Percentiles rank a stretch among this genome's conserved stretches.
phyloP scores from a whole-genome alignment of 2,113 vertebrate species.

The Mola mola region DNA sequence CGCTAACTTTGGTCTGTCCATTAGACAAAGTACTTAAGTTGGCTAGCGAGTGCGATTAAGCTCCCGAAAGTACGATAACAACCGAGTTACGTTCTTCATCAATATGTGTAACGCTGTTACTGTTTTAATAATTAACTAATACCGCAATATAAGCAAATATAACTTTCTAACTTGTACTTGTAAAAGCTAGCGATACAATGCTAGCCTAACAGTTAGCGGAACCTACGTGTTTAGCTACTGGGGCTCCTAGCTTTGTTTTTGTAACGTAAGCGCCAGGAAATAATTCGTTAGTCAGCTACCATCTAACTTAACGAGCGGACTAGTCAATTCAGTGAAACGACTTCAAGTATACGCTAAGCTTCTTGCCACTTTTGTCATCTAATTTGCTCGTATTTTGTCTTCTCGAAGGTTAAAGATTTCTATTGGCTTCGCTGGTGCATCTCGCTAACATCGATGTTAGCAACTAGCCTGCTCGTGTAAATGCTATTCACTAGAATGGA shows the following conservation, averaged over 20 bases:
- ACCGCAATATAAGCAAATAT: neutral
- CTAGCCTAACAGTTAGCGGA: neutral
- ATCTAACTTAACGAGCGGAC: no score
- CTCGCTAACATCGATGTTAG: conserved; percentile 81
- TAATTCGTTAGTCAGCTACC: neutral
- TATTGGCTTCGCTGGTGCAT: conserved; percentile 76
- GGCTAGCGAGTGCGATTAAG: neutral
- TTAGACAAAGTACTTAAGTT: conserved; percentile 29
- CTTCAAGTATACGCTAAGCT: neutral
- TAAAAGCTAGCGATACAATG: neutral
- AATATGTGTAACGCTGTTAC: neutral
- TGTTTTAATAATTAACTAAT: neutral
- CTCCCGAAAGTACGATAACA: neutral
- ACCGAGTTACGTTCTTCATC: neutral
- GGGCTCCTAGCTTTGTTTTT: neutral
- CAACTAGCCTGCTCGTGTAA: conserved; percentile 82
- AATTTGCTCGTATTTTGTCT: neutral
- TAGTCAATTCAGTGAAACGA: no score
- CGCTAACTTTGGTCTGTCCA: conserved; percentile 45
- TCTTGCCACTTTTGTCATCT: neutral
- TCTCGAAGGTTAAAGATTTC: conserved; percentile 17
- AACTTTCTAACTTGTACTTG: no score
- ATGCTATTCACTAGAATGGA: conserved; percentile 97
- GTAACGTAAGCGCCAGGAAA: conserved; percentile 7
- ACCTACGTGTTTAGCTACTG: neutral